Evolutionary conservation across 1,140 invertebrate species (phyloP).

Genomic region (Hyphantria cunea): DNA sequence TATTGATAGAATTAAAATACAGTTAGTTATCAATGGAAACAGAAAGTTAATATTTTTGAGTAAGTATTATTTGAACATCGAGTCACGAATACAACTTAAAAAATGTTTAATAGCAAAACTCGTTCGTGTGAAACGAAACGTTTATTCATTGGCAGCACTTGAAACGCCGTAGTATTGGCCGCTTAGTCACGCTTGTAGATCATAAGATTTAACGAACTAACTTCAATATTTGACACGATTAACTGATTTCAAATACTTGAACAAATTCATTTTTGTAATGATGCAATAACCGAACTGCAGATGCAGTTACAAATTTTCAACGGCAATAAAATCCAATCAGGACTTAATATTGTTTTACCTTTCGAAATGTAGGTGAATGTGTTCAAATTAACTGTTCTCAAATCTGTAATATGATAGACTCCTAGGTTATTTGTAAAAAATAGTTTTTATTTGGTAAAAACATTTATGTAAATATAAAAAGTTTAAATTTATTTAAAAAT

Average conservation of each 20-base stretch:
- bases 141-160: slow-evolving; percentile 46
- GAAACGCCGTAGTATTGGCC: slow-evolving; percentile 47
- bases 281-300: neutral
- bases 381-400: too few species aligned
- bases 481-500: too few species aligned
- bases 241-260: slow-evolving; percentile 6
- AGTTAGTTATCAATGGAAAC: slow-evolving; percentile 1
- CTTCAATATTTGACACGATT: slow-evolving; percentile 24
- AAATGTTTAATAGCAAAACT: slow-evolving; percentile 26
- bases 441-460: too few species aligned
- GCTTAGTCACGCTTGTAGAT: slow-evolving; percentile 36
- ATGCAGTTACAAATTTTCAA: slow-evolving; percentile 8
- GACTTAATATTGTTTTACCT: neutral
- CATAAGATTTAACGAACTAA: slow-evolving; percentile 31
- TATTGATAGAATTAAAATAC: neutral
- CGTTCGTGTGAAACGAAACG: slow-evolving; percentile 53
- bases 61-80: slow-evolving; percentile 14
- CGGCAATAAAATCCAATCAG: slow-evolving; percentile 5
- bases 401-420: too few species aligned
- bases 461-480: too few species aligned
- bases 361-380: slow-evolving; percentile 4
- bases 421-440: too few species aligned
- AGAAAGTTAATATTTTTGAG: slow-evolving; percentile 18
- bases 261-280: slow-evolving; percentile 15
- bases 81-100: slow-evolving; percentile 32